Percentiles rank a stretch among this genome's conserved stretches.
These are phyloP conservation scores for Pandemis cinnamomeana DNA, from an alignment of 2,888 invertebrate species.

Conservation along the genomic window DNA sequence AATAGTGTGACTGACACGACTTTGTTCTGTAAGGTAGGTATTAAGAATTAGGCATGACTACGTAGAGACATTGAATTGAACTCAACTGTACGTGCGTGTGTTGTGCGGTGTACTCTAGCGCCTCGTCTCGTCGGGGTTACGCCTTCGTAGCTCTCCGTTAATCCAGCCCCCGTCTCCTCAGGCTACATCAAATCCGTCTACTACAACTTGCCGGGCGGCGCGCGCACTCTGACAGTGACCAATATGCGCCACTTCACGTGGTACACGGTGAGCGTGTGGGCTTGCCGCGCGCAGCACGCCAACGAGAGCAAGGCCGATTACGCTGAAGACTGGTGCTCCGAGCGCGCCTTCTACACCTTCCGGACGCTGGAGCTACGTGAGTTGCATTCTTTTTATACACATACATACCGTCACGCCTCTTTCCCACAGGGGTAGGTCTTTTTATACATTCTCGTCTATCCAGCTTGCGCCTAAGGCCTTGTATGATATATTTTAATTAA, in stretches of 20 bases:
- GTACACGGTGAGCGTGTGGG: slow-evolving; percentile 90
- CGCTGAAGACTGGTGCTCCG: slow-evolving; percentile 79
- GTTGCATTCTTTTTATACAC: slow-evolving; percentile 38
- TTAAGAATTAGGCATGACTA: too few relatives aligned
- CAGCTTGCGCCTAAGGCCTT: too few relatives aligned
- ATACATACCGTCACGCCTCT: too few relatives aligned
- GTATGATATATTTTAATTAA: too few relatives aligned
- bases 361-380: slow-evolving; percentile 68
- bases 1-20: too few relatives aligned
- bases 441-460: too few relatives aligned
- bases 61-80: too few relatives aligned
- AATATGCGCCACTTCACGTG: slow-evolving; percentile 90
- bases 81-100: too few relatives aligned
- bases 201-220: slow-evolving; percentile 82
- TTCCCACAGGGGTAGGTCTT: too few relatives aligned
- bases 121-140: neutral
- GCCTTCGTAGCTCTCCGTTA: neutral
- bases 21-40: too few relatives aligned
- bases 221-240: slow-evolving; percentile 57
- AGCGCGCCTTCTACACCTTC: slow-evolving; percentile 69
- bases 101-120: neutral
- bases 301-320: slow-evolving; percentile 78
- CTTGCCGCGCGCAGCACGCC: slow-evolving; percentile 88
- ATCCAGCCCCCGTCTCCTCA: slow-evolving; percentile 43
- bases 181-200: slow-evolving; percentile 69